A percentile compares a stretch with the other conserved stretches of the same genome.
phyloP scores from a whole-genome alignment of 1,140 invertebrate genomes.

The Pseudomyrmex concolor region DNA sequence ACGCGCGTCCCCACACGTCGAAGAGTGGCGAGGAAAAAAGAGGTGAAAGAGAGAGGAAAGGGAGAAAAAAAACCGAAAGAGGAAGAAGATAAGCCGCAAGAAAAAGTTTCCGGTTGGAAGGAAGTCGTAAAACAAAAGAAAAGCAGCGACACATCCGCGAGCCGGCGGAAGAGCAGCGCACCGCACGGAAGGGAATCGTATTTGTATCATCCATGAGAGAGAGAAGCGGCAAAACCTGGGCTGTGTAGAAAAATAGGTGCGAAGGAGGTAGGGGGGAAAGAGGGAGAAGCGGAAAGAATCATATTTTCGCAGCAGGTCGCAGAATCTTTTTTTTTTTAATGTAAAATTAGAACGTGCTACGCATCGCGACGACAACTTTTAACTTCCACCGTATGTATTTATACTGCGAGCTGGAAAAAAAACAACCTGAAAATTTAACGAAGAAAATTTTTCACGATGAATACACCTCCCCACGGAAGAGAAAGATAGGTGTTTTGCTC shows the following conservation, averaged over 20 bases:
- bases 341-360: constrained; percentile 32
- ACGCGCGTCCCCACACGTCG: constrained; percentile 36
- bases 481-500: not conserved
- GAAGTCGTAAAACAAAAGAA: constrained; percentile 54
- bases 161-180: constrained; percentile 27
- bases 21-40: not conserved
- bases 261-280: not conserved
- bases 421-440: constrained; percentile 24
- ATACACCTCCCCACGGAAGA: no score
- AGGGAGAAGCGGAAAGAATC: constrained; percentile 4
- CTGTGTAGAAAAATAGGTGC: not conserved
- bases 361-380: constrained; percentile 15
- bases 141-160: not conserved
- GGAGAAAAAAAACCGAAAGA: not conserved
- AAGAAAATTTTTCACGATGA: no score
- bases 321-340: constrained; percentile 23
- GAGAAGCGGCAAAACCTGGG: not conserved
- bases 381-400: constrained; percentile 16
- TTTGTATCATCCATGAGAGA: constrained; percentile 39
- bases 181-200: constrained; percentile 22
- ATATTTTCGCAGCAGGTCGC: constrained; percentile 54
- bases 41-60: not conserved
- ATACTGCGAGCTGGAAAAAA: not conserved
- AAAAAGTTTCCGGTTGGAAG: constrained; percentile 46
- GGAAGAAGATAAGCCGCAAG: constrained; percentile 17